Percentiles rank a stretch among this genome's conserved stretches.
phyloP scores from a whole-genome alignment of 2,113 vertebrate species.

The Corythornis cristatus region DNA sequence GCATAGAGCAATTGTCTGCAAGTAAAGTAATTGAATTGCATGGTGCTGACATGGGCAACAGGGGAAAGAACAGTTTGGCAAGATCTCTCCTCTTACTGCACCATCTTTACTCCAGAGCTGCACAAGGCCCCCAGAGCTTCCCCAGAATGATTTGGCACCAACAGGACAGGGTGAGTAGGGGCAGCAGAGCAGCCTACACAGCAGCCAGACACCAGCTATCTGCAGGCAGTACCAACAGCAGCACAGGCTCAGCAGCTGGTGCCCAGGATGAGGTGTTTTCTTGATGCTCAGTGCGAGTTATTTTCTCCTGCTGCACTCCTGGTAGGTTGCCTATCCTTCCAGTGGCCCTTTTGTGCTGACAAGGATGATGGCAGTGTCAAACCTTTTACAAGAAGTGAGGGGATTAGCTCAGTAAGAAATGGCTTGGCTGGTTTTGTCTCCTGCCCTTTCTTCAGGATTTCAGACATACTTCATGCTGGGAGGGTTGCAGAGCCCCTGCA shows the following conservation, averaged over 20 bases:
- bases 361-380: neutral
- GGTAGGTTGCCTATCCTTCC: neutral
- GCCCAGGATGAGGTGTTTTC: neutral
- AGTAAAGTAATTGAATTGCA: neutral
- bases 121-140: neutral
- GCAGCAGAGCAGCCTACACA: neutral
- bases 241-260: fast-evolving
- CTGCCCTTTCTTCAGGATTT: neutral
- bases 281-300: neutral
- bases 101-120: neutral
- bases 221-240: neutral
- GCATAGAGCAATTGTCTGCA: neutral
- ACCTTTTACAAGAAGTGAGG: neutral
- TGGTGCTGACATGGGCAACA: neutral
- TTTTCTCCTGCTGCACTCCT: neutral
- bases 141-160: neutral
- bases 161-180: neutral
- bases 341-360: neutral
- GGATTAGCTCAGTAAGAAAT: neutral
- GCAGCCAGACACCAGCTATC: neutral
- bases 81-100: neutral
- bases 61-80: neutral
- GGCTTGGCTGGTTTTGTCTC: neutral
- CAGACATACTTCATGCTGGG: neutral
- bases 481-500: neutral